Evolutionary conservation across 2,113 vertebrate genomes (phyloP).

Genomic region (Naja naja): DNA sequence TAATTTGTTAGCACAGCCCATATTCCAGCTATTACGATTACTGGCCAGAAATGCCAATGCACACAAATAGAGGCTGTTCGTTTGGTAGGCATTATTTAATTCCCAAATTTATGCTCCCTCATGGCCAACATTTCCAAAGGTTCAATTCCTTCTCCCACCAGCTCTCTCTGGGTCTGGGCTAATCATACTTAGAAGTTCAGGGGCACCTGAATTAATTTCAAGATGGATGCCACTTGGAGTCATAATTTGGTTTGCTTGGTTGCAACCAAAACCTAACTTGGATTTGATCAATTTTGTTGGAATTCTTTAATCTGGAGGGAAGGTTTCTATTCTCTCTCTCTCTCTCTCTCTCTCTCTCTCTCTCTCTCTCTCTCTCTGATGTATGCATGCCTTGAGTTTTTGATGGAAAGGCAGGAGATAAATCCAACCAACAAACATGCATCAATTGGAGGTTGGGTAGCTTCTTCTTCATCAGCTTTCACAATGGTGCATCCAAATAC

Average conservation of each 20-base stretch:
- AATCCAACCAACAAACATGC: background rate
- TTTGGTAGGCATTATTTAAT: background rate
- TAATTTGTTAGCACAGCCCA: constrained; percentile 44
- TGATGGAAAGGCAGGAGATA: background rate
- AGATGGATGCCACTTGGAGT: background rate
- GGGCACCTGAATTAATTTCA: background rate
- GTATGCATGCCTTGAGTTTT: background rate
- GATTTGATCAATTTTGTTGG: background rate
- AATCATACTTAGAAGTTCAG: background rate
- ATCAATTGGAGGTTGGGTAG: background rate
- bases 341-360: no score
- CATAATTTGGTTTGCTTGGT: background rate
- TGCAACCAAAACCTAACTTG: background rate
- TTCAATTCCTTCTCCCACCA: background rate
- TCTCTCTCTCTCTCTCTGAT: no score
- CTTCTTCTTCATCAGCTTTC: no score
- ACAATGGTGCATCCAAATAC: no score
- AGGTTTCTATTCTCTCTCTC: background rate
- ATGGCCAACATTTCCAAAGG: background rate
- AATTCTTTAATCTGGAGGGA: background rate
- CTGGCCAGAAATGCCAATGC: constrained; percentile 41
- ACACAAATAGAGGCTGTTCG: constrained; percentile 39
- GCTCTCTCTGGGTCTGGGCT: no score
- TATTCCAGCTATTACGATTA: constrained; percentile 53
- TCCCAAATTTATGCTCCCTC: background rate